phyloP scores from a whole-genome alignment of 2,797 vertebrate species.

The Xiphorhynchus erythropygius region DNA sequence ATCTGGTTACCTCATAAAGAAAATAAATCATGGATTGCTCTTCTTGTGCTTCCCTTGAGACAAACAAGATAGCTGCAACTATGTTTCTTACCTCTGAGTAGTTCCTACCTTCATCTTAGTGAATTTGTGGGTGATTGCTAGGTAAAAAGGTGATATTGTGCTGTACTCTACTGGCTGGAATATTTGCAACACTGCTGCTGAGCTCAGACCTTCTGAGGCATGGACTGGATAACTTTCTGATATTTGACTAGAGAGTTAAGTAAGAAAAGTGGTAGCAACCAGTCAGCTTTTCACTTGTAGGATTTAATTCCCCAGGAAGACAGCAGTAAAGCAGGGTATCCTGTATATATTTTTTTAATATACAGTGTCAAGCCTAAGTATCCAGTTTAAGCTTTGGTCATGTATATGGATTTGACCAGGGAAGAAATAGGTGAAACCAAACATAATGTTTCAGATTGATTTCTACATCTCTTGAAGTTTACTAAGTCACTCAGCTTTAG shows the following conservation, averaged over 20 bases:
- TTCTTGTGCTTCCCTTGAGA: neutral
- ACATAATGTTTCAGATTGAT: neutral
- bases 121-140: neutral
- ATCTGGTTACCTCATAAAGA: neutral
- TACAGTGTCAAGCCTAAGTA: neutral
- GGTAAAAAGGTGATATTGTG: neutral
- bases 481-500: neutral
- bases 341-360: neutral
- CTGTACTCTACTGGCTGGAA: neutral
- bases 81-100: neutral
- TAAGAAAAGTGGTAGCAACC: neutral
- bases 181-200: neutral
- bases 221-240: neutral
- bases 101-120: neutral
- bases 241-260: neutral
- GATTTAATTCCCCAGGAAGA: neutral
- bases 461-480: neutral
- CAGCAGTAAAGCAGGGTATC: neutral
- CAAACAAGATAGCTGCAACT: neutral
- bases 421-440: neutral
- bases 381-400: accelerated
- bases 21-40: neutral
- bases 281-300: neutral
- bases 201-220: neutral
- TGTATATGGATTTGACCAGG: neutral